Conservation (phyloP, 1,140 invertebrate genomes). For the Mizuhopecten yessoensis region DNA sequence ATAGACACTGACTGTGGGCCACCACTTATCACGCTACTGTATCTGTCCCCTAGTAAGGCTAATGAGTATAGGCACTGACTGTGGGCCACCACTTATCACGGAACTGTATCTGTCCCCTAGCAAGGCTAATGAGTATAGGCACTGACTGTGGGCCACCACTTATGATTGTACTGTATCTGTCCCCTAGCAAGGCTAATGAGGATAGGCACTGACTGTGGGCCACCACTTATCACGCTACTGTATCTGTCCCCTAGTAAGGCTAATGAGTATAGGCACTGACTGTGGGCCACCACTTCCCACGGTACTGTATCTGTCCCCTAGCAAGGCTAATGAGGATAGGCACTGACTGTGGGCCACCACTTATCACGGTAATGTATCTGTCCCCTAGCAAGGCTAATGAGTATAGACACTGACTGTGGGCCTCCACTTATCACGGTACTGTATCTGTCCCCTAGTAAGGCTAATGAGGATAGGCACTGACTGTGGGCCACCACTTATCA, state of each 20-base stretch:
- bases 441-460: neutral
- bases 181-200: neutral
- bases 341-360: neutral
- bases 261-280: neutral
- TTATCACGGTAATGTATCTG: neutral
- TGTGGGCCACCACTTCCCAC: neutral
- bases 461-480: neutral
- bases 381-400: neutral
- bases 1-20: neutral
- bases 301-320: neutral
- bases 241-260: neutral
- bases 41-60: neutral
- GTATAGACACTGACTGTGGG: neutral
- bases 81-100: neutral
- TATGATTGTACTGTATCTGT: neutral
- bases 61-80: neutral
- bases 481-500: neutral
- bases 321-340: neutral
- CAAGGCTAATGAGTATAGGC: neutral
- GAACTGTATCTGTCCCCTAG: neutral
- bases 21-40: neutral
- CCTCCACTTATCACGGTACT: neutral
- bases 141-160: neutral
- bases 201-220: neutral
- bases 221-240: neutral